Base-by-base conservation (phyloP, 2,113 vertebrate species). In the Excalfactoria chinensis region DNA sequence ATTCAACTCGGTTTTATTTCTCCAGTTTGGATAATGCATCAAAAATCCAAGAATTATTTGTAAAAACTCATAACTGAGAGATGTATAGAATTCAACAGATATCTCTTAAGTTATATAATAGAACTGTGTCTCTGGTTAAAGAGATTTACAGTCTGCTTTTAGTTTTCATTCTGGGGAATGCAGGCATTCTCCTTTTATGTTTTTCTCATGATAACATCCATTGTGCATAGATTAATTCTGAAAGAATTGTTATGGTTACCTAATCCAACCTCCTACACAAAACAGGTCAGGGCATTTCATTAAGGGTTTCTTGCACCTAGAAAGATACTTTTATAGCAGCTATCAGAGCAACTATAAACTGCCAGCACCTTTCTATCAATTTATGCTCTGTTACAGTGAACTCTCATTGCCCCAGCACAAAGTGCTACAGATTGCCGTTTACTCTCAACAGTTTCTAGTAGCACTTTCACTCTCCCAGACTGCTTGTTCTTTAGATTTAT, bases 351-450 rank as follows among this genome's bases (percentile, higher is more conserved):
- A 8, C 56, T 46, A 68, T 84, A 94, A 94, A 77, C 81, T 94
- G 84, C 60, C 82, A 87, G 89, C 89, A 85, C 82, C 82, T 95
- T 82, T 34, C 89, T 91, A 53, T 85, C 91, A 80, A 51, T 96
- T 94, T 68, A 43, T 91, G 71, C 75, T 71, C 74, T 83, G 43
- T 75, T 86, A 18, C 67, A 53, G 49, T 75, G 90, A 96, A 94
- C 92, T 60, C 48, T 90, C 62, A 34, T 69, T 86, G 87, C 75
- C 75, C 71, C 78, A 89, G 84, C 43, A 64, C 78, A 56, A 88
- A 92, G 71, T 67, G 84, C 59, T 89, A 25, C 60, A 48, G 46
- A 5, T 35, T 91, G 82, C 75, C 75, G 77, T 89, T 95, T 94
- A 71, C 48, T 89, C 43, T 74, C 79, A 80, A 3, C 72, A 93